Percentiles rank a stretch among this genome's conserved stretches.
phyloP scores from a whole-genome alignment of 2,888 invertebrate species.

The Scaptodrosophila latifasciaeformis region DNA sequence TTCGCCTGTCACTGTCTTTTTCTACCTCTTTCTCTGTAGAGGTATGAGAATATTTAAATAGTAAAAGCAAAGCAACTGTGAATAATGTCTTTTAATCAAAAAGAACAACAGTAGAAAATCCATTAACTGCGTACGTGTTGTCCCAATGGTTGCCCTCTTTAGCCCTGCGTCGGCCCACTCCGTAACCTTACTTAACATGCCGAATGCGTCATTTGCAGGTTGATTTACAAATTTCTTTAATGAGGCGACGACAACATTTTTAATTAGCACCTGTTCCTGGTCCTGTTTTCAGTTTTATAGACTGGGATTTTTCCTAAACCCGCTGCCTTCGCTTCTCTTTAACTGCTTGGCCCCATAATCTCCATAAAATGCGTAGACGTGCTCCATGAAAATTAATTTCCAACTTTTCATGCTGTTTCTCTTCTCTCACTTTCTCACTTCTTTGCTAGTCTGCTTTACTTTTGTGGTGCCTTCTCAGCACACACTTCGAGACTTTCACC shows the following conservation, averaged over 20 bases:
- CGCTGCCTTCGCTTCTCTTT: too few relatives aligned
- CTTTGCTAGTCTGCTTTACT: too few relatives aligned
- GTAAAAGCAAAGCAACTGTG: constrained; percentile 53
- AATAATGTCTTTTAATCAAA: constrained; percentile 54
- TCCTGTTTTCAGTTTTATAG: constrained; percentile 42
- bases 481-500: constrained; percentile 6
- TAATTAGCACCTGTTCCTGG: constrained; percentile 72
- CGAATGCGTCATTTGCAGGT: constrained; percentile 42
- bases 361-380: constrained; percentile 39
- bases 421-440: constrained; percentile 27
- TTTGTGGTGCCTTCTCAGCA: too few relatives aligned
- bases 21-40: too few relatives aligned
- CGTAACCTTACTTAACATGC: constrained; percentile 10
- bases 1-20: too few relatives aligned
- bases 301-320: too few relatives aligned
- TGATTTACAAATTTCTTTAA: constrained; percentile 67
- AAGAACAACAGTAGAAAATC: constrained; percentile 44
- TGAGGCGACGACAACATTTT: constrained; percentile 73
- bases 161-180: constrained; percentile 72
- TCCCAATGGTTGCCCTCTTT: constrained; percentile 74
- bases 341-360: too few relatives aligned
- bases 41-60: too few relatives aligned
- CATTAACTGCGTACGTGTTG: constrained; percentile 77
- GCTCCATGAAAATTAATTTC: constrained; percentile 51
- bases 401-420: constrained; percentile 27